Base-by-base conservation (phyloP, 53 echinoderm and acorn worm genomes). In the Temnopleurus reevesii region DNA sequence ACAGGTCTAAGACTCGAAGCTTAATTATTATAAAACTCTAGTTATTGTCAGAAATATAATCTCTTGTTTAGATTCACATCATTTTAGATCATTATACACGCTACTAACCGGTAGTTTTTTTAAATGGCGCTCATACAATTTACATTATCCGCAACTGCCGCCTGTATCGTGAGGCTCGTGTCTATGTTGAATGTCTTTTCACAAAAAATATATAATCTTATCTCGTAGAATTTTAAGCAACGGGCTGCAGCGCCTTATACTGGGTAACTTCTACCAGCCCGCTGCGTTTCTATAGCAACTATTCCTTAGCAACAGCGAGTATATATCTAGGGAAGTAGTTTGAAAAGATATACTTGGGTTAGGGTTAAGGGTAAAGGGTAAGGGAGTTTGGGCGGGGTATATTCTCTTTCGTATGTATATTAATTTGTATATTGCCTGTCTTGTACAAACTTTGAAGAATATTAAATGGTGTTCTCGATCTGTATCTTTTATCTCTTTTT, bases 381-480 rank as follows among this genome's bases (percentile, higher is more conserved):
- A 18, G 12, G n/a, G 71, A 41, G 5, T 18, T 71, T 71, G 41
- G 41, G 19, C 8, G 36, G 71, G 49, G 45, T 51, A 26, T 79
- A 26, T 5, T 79, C 49, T 77, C 79, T 83, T 83, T 55, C 83
- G 33, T 83, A 55, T 83, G 83, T 83, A 83, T 83, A 83, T 55
- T n/a, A n/a, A n/a, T n/a, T n/a, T 83, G 83, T 83, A 83, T 83
- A 83, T 83, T 83, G 83, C 54, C 83, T 83, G 83, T 83, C 83
- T 55, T 83, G 83, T 83, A 83, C 55, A 83, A 83, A 83, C 56
- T 83, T 53, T 83, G 83, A 83, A 55, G 83, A 83, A 83, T 54
- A 83, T 83, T 83, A 55, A 33, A 44, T 81, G 34, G 83, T 83
- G 54, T 55, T 83, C 83, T 83, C 83, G n/a, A n/a, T n/a, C n/a